Evolutionary conservation across 2,797 vertebrate genomes (phyloP), one percentile per base, ranked within the genome.

Genomic region (Rhabdophis nuchalis): DNA sequence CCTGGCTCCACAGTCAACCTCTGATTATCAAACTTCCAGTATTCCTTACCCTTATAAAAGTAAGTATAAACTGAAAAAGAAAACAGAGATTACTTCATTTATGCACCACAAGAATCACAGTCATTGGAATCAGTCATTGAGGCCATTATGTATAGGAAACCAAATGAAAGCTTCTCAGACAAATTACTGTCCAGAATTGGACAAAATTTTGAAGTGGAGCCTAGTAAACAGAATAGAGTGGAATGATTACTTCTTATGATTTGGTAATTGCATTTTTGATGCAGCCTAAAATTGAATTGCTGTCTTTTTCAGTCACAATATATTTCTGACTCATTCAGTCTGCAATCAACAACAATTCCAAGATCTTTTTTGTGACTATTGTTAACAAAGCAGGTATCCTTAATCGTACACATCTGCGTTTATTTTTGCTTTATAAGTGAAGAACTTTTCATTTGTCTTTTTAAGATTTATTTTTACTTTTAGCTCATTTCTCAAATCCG

Each of bases 21-120:
- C 98, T 99, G 99, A 98, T 99, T 99, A 96, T 99, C 99, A 0
- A 99, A 99, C 96, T 99, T 99, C 99, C 99, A 99, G 94, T 99
- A 99, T 54, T 99, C 99, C 96, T 98, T 99, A 92, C 98, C 99
- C 95, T 99, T 99, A 97, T 99, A 99, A 97, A 99, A 99, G 97
- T 99, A 99, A 58, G 99, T 99, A 93, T 99, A 99, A 97, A 98
- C 99, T 99, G 97, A 92, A 92, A 95, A 94, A 97, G 50, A 97
- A 92, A 97, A 53, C 41, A 95, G 52, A 96, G 60, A 94, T 27
- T 1, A 46, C 85, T 91, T 77, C 56, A 95, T 54, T 94, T 14
- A 82, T 46, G 20, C 20, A 82, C 20, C 36, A 13, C 77, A 46
- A 82, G 20, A 82, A 46, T 46, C 77, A 82, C 10, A 82, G 77